phyloP scores from a whole-genome alignment of 2,888 invertebrate genomes.

The Pherbina coryleti region DNA sequence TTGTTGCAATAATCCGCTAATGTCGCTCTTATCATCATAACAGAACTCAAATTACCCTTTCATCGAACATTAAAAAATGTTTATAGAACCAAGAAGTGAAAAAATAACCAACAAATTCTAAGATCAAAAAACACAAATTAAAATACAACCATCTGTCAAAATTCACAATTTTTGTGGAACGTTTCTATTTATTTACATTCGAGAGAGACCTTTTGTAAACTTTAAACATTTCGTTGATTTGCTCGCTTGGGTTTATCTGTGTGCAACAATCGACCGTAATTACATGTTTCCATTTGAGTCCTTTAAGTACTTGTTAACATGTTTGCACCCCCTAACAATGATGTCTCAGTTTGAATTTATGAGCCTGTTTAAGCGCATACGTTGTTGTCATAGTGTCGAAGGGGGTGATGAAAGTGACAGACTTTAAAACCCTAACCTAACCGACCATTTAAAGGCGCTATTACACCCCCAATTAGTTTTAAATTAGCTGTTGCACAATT shows the following conservation, averaged over 20 bases:
- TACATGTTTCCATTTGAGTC: constrained; percentile 47
- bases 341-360: constrained; percentile 24
- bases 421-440: constrained; percentile 58
- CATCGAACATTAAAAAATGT: constrained; percentile 59
- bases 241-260: constrained; percentile 32
- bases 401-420: constrained; percentile 57
- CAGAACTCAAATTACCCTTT: constrained; percentile 60
- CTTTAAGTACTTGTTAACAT: constrained; percentile 56
- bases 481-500: constrained; percentile 51
- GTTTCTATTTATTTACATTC: constrained; percentile 31
- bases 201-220: constrained; percentile 39
- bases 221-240: constrained; percentile 44
- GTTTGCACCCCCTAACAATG: constrained; percentile 55
- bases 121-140: constrained; percentile 65
- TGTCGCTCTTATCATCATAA: constrained; percentile 39
- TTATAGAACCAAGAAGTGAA: constrained; percentile 44
- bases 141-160: constrained; percentile 67
- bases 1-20: constrained; percentile 45
- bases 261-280: constrained; percentile 45
- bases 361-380: constrained; percentile 40
- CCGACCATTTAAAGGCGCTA: constrained; percentile 64
- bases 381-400: constrained; percentile 45
- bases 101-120: constrained; percentile 56
- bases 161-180: constrained; percentile 55
- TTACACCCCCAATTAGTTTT: constrained; percentile 68